Percentiles rank a stretch among this genome's conserved stretches.
Evolutionary conservation across 2,888 invertebrate species (phyloP).

Genomic region (Sphecodes monilicornis): DNA sequence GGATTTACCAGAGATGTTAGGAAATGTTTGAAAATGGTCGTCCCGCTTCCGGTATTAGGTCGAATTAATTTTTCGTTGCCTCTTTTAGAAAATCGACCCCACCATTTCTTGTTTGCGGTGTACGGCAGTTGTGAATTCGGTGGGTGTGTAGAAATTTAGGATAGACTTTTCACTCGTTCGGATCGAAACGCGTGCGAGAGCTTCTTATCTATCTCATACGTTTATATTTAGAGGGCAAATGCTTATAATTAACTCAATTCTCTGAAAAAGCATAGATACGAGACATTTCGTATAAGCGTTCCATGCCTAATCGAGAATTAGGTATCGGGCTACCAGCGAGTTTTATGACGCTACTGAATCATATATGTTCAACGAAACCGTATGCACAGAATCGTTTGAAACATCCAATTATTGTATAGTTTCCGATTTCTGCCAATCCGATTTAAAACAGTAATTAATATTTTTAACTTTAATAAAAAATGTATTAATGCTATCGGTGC

Average conservation of each 20-base stretch:
- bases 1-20: no score
- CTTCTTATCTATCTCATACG: conserved; percentile 15
- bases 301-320: background rate
- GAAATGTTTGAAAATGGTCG: background rate
- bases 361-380: no score
- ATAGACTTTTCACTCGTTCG: background rate
- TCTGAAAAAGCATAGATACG: background rate
- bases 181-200: background rate
- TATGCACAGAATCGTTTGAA: no score
- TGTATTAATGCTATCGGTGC: no score
- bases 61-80: background rate
- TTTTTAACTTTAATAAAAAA: no score
- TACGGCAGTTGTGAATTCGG: background rate
- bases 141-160: background rate
- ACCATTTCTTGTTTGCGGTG: background rate
- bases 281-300: background rate
- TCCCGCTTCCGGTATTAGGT: background rate
- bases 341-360: background rate
- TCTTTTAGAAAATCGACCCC: background rate
- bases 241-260: conserved; percentile 26
- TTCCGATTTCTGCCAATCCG: background rate
- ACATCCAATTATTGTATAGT: background rate
- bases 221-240: conserved; percentile 10
- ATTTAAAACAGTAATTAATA: background rate
- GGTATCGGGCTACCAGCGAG: background rate